These are phyloP conservation scores for Agelaius tricolor DNA, from an alignment of 2,113 vertebrate species.

Conservation along the genomic window DNA sequence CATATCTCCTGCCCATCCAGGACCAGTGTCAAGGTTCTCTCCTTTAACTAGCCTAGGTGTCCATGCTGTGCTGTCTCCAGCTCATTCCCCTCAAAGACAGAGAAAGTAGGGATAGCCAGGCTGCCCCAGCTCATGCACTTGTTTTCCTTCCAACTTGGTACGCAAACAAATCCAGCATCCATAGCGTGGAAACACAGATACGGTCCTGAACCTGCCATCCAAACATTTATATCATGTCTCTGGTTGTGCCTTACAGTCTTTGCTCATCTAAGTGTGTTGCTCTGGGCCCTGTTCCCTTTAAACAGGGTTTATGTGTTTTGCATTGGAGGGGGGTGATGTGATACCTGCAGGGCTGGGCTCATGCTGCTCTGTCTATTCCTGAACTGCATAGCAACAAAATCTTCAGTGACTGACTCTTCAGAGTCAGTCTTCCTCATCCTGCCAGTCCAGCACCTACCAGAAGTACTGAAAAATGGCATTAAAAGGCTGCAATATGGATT, in stretches of 20 bases:
- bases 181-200: fast-evolving
- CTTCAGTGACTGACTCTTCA: background rate
- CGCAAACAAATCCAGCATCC: fast-evolving
- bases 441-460: background rate
- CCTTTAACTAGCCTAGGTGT: fast-evolving
- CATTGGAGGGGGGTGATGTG: background rate
- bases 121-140: background rate
- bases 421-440: background rate
- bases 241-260: background rate
- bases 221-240: background rate
- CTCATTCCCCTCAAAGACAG: background rate
- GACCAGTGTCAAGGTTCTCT: background rate
- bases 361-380: background rate
- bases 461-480: background rate
- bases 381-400: background rate
- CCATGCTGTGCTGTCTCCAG: background rate
- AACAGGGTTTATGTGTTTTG: background rate
- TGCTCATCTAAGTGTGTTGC: background rate
- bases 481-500: background rate
- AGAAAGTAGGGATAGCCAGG: background rate
- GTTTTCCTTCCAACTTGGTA: background rate
- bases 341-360: background rate
- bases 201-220: background rate
- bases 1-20: background rate
- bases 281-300: background rate